Conservation (phyloP, 2,797 vertebrate species). For the Onychomys torridus region DNA sequence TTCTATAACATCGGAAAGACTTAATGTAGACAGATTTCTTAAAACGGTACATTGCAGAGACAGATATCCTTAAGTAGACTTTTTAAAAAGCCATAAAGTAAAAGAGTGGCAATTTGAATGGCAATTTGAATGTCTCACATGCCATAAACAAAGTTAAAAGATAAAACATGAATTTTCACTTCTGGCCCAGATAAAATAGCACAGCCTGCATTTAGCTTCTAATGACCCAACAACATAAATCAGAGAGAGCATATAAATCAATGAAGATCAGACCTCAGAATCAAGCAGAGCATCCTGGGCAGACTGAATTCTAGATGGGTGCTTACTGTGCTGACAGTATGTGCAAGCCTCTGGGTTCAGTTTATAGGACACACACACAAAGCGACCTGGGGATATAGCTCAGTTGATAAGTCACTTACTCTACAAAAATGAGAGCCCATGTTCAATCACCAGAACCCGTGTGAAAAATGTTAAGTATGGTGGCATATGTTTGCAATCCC, state of each 20-base stretch:
- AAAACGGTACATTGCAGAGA: neutral
- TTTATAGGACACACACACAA: neutral
- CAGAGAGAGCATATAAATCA: neutral
- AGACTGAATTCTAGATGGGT: neutral
- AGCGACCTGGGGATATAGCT: neutral
- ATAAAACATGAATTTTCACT: neutral
- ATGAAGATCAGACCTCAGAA: neutral
- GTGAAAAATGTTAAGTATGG: neutral
- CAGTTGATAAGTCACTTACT: neutral
- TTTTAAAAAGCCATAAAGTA: neutral
- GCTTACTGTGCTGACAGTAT: neutral
- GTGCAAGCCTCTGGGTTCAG: neutral
- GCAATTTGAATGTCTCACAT: neutral
- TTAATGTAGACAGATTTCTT: slow-evolving; percentile 34
- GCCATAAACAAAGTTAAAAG: slow-evolving; percentile 17
- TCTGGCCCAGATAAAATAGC: neutral
- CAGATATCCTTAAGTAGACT: neutral
- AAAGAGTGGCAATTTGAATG: neutral
- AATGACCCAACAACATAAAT: neutral
- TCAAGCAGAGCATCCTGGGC: neutral
- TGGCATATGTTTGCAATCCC: neutral
- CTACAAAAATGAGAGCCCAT: neutral
- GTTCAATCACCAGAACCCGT: neutral
- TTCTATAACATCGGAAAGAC: neutral
- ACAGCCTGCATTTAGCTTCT: neutral